Evolutionary conservation across 2,888 invertebrate genomes (phyloP), one percentile per base, ranked within the genome.

Genomic region (Synanthedon formicaeformis): DNA sequence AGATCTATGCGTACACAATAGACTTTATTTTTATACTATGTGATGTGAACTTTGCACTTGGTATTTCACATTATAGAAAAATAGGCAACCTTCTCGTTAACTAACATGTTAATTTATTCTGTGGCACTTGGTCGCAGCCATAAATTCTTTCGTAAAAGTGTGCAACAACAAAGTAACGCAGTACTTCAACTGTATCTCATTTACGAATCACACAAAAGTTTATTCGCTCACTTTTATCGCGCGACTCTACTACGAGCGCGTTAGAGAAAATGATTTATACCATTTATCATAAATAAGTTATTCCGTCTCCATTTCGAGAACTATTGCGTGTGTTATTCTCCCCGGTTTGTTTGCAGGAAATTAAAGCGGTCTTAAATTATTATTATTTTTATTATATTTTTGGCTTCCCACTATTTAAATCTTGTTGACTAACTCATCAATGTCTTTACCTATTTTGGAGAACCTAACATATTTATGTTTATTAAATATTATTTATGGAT

Each of bases 201-300:
- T 73, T 67, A 71, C 69, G 75, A 78, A 86, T 85, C 85, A 73
- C 79, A 78, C 81, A 78, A 78, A 82, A 86, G 75, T 86, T 85
- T 78, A 85, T 81, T 81, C 82, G 78, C 71, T 75, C 74, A 71
- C 80, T 81, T 81, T 84, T 87, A 85, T 85, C 85, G 77, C 73
- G 64, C 61, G 64, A 71, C 67, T 69, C 66, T 34, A 34, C 34
- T 34, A 34, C 65, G 68, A 69, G 78, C 79, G 80, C 79, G 80
- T 79, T 81, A 81, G 74, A 63, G 69, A 78, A 82, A 82, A 86
- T 87, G 85, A 87, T 86, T 85, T 87, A 87, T 86, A 78, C 70
- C 74, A 76, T 80, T 85, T 85, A 83, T 85, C 81, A 84, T 86
- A 86, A 86, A 86, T 85, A 86, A 82, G 71, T 83, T 83, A 83